Conservation (phyloP, 2,113 vertebrate species). For the Alectura lathami region DNA sequence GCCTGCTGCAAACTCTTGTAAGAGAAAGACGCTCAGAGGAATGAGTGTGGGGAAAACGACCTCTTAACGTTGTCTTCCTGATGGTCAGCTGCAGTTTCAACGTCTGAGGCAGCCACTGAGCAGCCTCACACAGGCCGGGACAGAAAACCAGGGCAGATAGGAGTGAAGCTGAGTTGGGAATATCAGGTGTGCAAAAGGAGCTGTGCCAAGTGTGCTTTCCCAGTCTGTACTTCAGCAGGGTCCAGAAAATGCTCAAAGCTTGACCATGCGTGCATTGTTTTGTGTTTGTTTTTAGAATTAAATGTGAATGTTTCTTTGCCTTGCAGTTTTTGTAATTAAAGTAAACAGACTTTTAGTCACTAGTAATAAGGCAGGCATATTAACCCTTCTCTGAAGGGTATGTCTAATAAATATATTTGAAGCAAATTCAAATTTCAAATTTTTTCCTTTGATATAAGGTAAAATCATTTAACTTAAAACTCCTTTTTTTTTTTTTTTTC, state of each 20-base stretch:
- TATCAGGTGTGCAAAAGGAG: background rate
- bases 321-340: background rate
- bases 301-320: background rate
- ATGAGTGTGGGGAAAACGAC: background rate
- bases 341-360: background rate
- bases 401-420: background rate
- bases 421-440: background rate
- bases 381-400: background rate
- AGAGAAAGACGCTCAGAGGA: background rate
- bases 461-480: background rate
- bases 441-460: background rate
- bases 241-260: background rate
- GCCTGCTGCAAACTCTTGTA: background rate
- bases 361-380: background rate
- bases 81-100: background rate
- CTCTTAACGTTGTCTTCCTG: background rate
- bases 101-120: background rate
- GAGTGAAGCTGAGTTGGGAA: background rate
- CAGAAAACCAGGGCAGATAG: background rate
- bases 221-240: background rate
- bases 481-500: background rate
- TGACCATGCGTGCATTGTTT: background rate
- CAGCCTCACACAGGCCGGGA: background rate
- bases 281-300: conserved; percentile 20
- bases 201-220: background rate